Conservation (phyloP, 1,140 invertebrate genomes). For the Caenorhabditis inopinata region DNA sequence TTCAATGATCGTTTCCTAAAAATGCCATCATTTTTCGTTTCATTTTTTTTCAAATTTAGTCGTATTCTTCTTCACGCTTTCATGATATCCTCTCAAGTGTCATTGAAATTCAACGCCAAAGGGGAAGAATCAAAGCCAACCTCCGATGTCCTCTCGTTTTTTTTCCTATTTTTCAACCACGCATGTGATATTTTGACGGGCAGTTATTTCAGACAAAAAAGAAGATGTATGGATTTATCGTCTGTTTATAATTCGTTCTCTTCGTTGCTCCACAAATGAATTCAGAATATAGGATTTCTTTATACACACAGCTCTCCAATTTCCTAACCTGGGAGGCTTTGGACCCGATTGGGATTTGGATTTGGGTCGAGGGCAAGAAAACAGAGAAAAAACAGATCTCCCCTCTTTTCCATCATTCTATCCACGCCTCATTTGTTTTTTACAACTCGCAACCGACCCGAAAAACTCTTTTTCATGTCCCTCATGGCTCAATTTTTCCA, state of each 20-base stretch:
- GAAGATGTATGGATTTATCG: too few species aligned
- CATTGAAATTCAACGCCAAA: conserved; percentile 19
- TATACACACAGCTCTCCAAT: conserved; percentile 32
- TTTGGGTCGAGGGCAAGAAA: background rate
- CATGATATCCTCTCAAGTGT: conserved; percentile 28
- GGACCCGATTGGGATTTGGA: background rate
- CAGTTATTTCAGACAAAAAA: too few species aligned
- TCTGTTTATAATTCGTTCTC: conserved; percentile 13
- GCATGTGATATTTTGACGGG: conserved; percentile 14
- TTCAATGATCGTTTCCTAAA: background rate
- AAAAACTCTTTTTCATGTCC: conserved; percentile 3
- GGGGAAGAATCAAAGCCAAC: background rate
- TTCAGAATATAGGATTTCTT: conserved; percentile 32
- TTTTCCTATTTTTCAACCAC: background rate
- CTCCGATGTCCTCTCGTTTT: background rate
- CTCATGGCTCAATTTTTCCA: background rate
- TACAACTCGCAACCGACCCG: conserved; percentile 13
- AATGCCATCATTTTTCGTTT: background rate
- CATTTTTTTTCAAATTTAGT: conserved; percentile 6
- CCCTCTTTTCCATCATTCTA: conserved; percentile 1
- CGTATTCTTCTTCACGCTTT: conserved; percentile 4
- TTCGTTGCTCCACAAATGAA: background rate
- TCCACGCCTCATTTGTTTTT: conserved; percentile 24
- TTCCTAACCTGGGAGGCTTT: conserved; percentile 17
- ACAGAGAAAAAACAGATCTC: background rate